Evolutionary conservation across 2,797 vertebrate species (phyloP), one percentile per base, ranked within the genome.

Genomic region (Pantherophis vulpinus): DNA sequence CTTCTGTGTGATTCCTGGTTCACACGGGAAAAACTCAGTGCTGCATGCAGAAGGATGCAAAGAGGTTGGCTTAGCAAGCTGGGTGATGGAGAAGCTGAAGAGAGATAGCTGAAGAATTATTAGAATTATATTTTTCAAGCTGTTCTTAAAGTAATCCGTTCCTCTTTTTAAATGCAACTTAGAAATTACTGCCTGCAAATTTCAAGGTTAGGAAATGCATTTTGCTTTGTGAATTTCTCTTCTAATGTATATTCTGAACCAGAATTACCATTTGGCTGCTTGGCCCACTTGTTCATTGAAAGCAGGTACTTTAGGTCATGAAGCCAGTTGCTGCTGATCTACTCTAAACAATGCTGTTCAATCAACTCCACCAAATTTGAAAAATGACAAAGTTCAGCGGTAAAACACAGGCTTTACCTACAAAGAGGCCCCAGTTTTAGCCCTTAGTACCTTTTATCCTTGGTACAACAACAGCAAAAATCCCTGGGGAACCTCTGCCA

Each of bases 151-250:
- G 86, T 92, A 70, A 42, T 74, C 93, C 86, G 51, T 91, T 92
- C 93, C 92, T 92, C 90, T 32, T 13, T 94, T 95, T 93, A 94
- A 95, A 95, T 79, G 92, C 93, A 95, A 93, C 27, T 92, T 94
- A 92, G 10, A 7, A 90, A 86, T 95, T 93, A 90, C 4, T 54
- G 18, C 51, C 5, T 59, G 42, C 42, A 63, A 87, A 51, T 56
- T 5, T 66, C 60, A 56, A 66, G n/a, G 7, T 55, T 37, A 32
- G 51, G 18, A 55, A 91, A 87, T 37, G 16, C n/a, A 42, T 91
- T 32, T n/a, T 37, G 63, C 12, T 25, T 32, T 18, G 20, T 92
- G 60, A 92, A 32, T 51, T 29, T 86, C 37, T 91, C 10, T 56
- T 56, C n/a, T 61, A 47, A 14, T 60, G 14, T 11, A 89, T 27